Base-by-base conservation (phyloP, 2,888 invertebrate species). In the Phrixothrix hirtus region DNA sequence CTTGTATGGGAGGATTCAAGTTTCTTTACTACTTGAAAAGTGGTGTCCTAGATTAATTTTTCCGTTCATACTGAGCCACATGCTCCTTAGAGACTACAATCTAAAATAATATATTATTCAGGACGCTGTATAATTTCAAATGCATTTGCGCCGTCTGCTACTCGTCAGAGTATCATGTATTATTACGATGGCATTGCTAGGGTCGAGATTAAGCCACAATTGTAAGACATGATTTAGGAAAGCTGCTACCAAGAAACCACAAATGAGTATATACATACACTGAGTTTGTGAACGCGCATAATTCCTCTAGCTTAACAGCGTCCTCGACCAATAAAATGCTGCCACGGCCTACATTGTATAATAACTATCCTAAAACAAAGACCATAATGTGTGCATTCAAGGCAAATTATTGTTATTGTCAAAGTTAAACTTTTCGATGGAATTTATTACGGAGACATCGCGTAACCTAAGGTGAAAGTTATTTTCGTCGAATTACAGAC, bases 361-460 rank as follows among this genome's bases (percentile, higher is more conserved):
- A 62, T 63, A 57, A 60, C 59, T 43, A 55, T 61, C 57, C 58
- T 52, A 49, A 61, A 63, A 63, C 62, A 62, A 61, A 59, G 60
- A 58, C 57, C 58, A 52, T 62, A 62, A 60, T 59, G 58, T 58
- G 51, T 54, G 45, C 49, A 58, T 48, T 50, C 53, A 49, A 47
- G 55, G 57, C 58, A 60, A 62, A 63, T 61, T 63, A 61, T 61
- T 56, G 61, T 61, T 63, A 63, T 60, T 60, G 60, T 62, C 59
- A 60, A 60, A 62, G 56, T 58, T 62, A 56, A 60, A 57, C 53
- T 52, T 54, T 7, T 7, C 21, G 21, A 21, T 21, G 21, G 7
- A 21, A 21, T 5, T 21, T 21, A 21, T 21, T 3, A 7, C 21
- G 7, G 21, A 21, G 3, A 5, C 7, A 7, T 21, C 7, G 7